Evolutionary conservation across 2,888 invertebrate species (phyloP), one percentile per base, ranked within the genome.

Genomic region (Dicyrtomina minuta): DNA sequence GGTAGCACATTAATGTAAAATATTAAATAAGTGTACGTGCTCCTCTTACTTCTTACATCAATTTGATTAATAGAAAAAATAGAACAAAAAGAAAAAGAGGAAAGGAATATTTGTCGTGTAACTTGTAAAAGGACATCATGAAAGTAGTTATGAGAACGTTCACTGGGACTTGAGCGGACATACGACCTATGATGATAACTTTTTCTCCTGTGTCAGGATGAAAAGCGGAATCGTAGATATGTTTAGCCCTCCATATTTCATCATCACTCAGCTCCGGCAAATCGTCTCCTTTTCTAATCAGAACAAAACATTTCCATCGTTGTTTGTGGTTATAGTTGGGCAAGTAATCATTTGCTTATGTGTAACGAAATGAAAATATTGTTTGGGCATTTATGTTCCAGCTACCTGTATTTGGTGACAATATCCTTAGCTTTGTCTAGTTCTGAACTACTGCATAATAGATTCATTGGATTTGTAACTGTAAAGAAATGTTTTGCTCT

Each of bases 181-280:
- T 99, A 56, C 99, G 86, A 0, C 99, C 99, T 68, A 97, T 85
- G 6, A 93, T 81, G 53, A 92, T 82, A 90, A 96, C 94, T 82
- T 96, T 96, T 81, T 99, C 96, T 0, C 96, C 96, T 0, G 98
- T 97, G 81, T 98, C 96, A 0, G 99, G 99, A 83, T 99, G 99
- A 82, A 88, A 98, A 0, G 99, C 98, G 41, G 98, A 98, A 83
- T 99, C 99, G 83, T 96, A 96, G n/a, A 97, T 82, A 80, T 92
- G 90, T 83, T 99, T 99, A n/a, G 91, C 90, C 49, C 84, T 83
- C 96, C 98, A 99, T 61, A 99, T 81, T 75, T 93, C 89, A 56
- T 94, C 89, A 72, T 89, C 89, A 20, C 89, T 86, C 71, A 91
- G 84, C 22, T 64, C 49, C 1, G 51, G 51, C 13, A 71, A 20